phyloP scores from a whole-genome alignment of 92 coral and sea anemone species.

The Heliopora coerulea region DNA sequence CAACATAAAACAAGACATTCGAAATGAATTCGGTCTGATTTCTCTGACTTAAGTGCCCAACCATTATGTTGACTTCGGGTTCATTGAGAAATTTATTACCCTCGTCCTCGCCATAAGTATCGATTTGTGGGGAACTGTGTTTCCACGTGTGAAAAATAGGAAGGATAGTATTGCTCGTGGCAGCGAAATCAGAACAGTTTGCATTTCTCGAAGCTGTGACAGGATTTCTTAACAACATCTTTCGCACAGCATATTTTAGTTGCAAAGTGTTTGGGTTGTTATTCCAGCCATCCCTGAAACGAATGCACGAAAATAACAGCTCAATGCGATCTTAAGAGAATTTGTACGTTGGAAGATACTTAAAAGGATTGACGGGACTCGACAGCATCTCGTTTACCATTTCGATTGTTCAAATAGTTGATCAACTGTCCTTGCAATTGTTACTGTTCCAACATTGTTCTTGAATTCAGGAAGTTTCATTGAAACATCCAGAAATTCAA shows the following conservation, averaged over 20 bases:
- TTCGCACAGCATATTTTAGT: slow-evolving; percentile 1
- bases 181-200: slow-evolving; percentile 10
- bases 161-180: too few species aligned
- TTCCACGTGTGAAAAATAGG: too few species aligned
- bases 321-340: slow-evolving; percentile 1
- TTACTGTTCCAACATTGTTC: not conserved
- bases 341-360: too few species aligned
- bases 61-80: too few species aligned
- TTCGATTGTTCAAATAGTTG: slow-evolving; percentile 12
- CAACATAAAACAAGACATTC: too few species aligned
- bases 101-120: too few species aligned
- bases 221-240: slow-evolving; percentile 13
- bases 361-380: not conserved
- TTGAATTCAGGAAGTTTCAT: slow-evolving; percentile 9
- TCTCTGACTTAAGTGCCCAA: too few species aligned
- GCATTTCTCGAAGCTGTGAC: slow-evolving; percentile 13
- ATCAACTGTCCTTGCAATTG: not conserved
- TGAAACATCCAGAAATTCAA: slow-evolving; percentile 1
- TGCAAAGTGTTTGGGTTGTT: too few species aligned
- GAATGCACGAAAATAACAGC: not conserved
- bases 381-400: not conserved
- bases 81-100: too few species aligned
- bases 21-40: too few species aligned
- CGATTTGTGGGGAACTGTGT: not conserved
- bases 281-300: too few species aligned